Conservation (phyloP, 2,113 vertebrate species). For the Nothobranchius furzeri region DNA sequence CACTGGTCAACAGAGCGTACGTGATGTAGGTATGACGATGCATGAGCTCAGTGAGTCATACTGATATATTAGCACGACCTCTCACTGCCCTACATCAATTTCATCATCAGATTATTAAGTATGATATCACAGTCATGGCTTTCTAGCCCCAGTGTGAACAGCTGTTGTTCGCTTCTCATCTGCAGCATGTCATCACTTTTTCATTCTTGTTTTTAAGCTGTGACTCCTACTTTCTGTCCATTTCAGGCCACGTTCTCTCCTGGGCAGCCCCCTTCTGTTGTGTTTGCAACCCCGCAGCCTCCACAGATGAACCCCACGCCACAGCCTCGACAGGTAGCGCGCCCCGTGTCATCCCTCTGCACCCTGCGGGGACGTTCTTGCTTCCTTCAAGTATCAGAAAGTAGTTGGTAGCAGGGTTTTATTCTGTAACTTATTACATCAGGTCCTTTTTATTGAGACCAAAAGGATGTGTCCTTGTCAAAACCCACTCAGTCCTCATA, state of each 20-base stretch:
- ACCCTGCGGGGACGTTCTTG: not conserved
- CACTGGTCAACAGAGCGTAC: too few relatives aligned
- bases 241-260: conserved; percentile 88
- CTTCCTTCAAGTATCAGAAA: too few relatives aligned
- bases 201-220: conserved; percentile 15
- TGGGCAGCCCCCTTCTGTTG: conserved; percentile 90
- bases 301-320: conserved; percentile 97
- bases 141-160: too few relatives aligned
- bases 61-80: too few relatives aligned
- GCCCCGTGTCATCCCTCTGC: not conserved
- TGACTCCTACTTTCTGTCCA: conserved; percentile 37
- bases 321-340: conserved; percentile 91
- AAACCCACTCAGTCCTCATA: too few relatives aligned
- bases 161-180: too few relatives aligned
- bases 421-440: not conserved
- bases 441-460: not conserved
- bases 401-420: not conserved
- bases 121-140: too few relatives aligned
- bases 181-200: not conserved
- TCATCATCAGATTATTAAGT: too few relatives aligned
- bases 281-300: conserved; percentile 89
- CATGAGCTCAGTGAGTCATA: too few relatives aligned
- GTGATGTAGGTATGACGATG: too few relatives aligned
- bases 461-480: conserved; percentile 1
- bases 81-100: too few relatives aligned